Evolutionary conservation across 2,888 invertebrate genomes (phyloP).

Genomic region (Himalopsyche anomala): DNA sequence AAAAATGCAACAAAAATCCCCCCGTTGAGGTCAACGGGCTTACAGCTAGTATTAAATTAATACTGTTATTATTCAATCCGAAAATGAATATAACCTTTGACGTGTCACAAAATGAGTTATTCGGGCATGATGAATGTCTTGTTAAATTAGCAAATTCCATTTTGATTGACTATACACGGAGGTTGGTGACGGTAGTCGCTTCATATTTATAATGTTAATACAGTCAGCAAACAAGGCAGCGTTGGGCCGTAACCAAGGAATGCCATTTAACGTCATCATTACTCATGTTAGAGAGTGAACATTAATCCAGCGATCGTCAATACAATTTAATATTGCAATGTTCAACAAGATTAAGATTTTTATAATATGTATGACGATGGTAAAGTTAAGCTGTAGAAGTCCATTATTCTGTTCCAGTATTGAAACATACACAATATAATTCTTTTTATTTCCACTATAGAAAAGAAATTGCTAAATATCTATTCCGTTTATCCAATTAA

Average conservation of each 20-base stretch:
- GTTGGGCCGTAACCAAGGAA: slow-evolving; percentile 45
- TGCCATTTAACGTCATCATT: slow-evolving; percentile 55
- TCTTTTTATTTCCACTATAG: too few species aligned
- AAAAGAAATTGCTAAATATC: too few species aligned
- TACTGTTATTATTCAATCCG: slow-evolving; percentile 22
- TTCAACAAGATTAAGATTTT: too few species aligned
- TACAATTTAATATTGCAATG: too few species aligned
- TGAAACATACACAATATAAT: too few species aligned
- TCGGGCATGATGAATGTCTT: slow-evolving; percentile 46
- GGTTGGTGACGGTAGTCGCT: slow-evolving; percentile 33
- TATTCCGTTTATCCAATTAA: too few species aligned
- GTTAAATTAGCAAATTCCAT: slow-evolving; percentile 51
- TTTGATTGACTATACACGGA: slow-evolving; percentile 61
- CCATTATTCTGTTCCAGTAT: too few species aligned
- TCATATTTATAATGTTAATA: slow-evolving; percentile 54
- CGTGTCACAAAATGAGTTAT: slow-evolving; percentile 37
- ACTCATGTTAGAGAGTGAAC: slow-evolving; percentile 24
- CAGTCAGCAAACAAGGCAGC: slow-evolving; percentile 52
- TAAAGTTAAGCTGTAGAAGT: too few species aligned
- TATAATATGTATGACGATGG: too few species aligned
- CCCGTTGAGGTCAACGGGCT: too few species aligned
- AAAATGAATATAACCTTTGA: slow-evolving; percentile 34
- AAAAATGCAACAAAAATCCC: too few species aligned
- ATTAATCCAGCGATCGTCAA: slow-evolving; percentile 14
- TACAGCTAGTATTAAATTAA: background rate